Evolutionary conservation across 2,888 invertebrate species (phyloP).

Genomic region (Hemicrepidius hirtus): DNA sequence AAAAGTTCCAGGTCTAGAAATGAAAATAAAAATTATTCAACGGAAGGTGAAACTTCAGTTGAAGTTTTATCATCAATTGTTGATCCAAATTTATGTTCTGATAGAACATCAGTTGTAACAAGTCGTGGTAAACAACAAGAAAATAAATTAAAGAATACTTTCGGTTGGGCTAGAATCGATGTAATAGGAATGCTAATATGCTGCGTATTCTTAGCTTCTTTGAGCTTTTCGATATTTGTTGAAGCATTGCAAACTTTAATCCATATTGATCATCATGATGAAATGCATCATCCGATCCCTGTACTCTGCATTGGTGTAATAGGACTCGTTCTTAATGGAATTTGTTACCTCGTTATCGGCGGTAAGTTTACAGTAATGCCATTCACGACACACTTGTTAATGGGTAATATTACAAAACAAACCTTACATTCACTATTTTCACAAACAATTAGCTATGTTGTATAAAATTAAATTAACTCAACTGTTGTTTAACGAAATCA

Average conservation of each 20-base stretch:
- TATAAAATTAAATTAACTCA: too few relatives aligned
- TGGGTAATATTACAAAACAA: too few relatives aligned
- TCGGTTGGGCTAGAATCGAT: constrained; percentile 94
- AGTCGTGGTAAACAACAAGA: constrained; percentile 72
- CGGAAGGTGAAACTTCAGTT: constrained; percentile 14
- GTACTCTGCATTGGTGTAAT: constrained; percentile 82
- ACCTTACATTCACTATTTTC: too few relatives aligned
- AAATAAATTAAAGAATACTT: constrained; percentile 85
- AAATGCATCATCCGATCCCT: constrained; percentile 83
- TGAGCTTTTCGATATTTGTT: constrained; percentile 87
- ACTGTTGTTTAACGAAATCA: too few relatives aligned
- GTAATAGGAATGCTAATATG: constrained; percentile 89
- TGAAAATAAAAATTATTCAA: constrained; percentile 39
- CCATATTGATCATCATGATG: constrained; percentile 83
- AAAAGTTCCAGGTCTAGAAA: constrained; percentile 5
- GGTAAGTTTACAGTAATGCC: constrained; percentile 76
- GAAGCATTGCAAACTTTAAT: constrained; percentile 88
- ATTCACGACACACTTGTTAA: too few relatives aligned
- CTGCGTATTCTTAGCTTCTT: constrained; percentile 87
- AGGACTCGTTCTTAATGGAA: constrained; percentile 83
- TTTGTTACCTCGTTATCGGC: constrained; percentile 88
- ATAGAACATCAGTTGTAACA: constrained; percentile 52
- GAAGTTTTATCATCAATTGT: constrained; percentile 27
- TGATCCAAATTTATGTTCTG: constrained; percentile 25
- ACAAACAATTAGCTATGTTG: too few relatives aligned